Conservation (phyloP, 2,888 invertebrate genomes). For the Melinopterus prodromus region DNA sequence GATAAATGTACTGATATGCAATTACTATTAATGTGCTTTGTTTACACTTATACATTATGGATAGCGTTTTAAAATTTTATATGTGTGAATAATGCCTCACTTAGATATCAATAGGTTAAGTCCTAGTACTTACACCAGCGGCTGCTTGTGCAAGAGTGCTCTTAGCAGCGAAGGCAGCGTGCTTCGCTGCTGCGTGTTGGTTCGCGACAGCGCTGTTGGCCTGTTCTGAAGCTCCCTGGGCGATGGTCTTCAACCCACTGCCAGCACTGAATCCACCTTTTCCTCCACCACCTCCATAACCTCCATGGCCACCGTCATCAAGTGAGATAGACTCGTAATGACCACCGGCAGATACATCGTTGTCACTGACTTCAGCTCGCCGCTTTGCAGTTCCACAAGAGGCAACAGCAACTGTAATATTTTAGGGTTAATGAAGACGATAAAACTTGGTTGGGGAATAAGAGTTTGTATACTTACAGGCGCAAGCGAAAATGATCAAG, state of each 20-base stretch:
- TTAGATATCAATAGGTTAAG: too few species aligned
- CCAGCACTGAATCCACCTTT: conserved; percentile 62
- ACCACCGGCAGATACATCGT: conserved; percentile 44
- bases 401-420: conserved; percentile 19
- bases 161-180: conserved; percentile 76
- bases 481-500: conserved; percentile 28
- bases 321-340: conserved; percentile 36
- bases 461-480: conserved; percentile 26
- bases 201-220: conserved; percentile 72
- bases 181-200: conserved; percentile 73
- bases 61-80: too few species aligned
- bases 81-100: too few species aligned
- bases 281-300: conserved; percentile 43
- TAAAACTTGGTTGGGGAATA: background rate
- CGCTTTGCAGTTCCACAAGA: conserved; percentile 22
- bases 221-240: conserved; percentile 73
- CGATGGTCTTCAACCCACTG: conserved; percentile 70
- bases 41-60: too few species aligned
- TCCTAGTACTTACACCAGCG: conserved; percentile 26
- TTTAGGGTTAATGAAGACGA: background rate
- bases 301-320: conserved; percentile 36
- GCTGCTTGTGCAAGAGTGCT: conserved; percentile 62
- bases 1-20: too few species aligned
- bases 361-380: conserved; percentile 27
- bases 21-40: too few species aligned